Conservation (phyloP, 2,888 invertebrate genomes). For the Holacanthella duospinosa region DNA sequence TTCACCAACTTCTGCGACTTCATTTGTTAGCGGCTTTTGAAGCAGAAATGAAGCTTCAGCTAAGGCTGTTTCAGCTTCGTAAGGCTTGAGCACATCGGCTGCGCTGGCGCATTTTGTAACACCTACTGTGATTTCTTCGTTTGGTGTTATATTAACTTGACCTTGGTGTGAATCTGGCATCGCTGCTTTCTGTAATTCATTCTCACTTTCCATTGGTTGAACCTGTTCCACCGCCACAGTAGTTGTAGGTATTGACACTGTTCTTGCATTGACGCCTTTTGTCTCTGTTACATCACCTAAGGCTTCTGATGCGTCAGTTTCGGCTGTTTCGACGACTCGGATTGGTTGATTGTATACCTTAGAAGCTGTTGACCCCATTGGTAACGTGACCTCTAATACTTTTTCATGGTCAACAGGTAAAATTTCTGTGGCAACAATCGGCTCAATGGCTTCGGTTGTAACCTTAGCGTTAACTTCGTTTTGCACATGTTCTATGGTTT, state of each 20-base stretch:
- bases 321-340: neutral
- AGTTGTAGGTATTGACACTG: neutral
- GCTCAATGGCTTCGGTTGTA: neutral
- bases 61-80: neutral
- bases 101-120: neutral
- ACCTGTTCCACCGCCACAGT: neutral
- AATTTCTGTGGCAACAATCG: neutral
- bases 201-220: neutral
- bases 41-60: neutral
- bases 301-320: neutral
- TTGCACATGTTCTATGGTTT: neutral
- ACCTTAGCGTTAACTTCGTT: neutral
- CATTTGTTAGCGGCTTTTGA: conserved; percentile 9
- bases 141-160: neutral
- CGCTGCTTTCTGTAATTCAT: neutral
- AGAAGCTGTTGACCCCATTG: neutral
- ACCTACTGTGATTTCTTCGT: neutral
- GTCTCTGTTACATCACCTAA: neutral
- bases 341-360: neutral
- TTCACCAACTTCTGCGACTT: conserved; percentile 21
- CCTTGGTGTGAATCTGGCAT: neutral
- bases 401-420: neutral
- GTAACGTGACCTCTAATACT: neutral
- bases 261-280: neutral
- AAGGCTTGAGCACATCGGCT: neutral